phyloP scores from a whole-genome alignment of 2,113 vertebrate species.

The Chiloscyllium plagiosum region DNA sequence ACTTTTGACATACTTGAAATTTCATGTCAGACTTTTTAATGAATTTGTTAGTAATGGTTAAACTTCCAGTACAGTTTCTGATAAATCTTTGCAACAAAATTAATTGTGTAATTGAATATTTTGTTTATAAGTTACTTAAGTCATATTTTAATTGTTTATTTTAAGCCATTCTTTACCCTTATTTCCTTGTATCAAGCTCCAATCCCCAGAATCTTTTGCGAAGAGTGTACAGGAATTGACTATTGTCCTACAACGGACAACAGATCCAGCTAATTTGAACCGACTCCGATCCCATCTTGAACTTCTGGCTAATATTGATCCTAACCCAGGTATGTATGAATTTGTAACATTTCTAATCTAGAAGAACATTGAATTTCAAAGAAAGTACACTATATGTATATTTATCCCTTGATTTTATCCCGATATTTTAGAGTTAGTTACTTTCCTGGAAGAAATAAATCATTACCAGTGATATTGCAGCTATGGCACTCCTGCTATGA shows the following conservation, averaged over 20 bases:
- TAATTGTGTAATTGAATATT: background rate
- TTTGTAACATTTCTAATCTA: background rate
- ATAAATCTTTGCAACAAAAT: background rate
- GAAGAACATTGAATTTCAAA: background rate
- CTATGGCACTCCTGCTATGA: background rate
- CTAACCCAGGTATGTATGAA: conserved; percentile 75
- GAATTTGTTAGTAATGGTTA: background rate
- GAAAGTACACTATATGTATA: background rate
- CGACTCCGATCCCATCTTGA: conserved; percentile 84
- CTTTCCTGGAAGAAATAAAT: background rate
- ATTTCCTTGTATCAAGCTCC: conserved; percentile 62
- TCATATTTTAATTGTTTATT: background rate
- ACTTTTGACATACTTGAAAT: background rate
- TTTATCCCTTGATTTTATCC: background rate
- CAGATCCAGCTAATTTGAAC: conserved; percentile 89
- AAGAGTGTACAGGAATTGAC: conserved; percentile 95
- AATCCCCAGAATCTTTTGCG: conserved; percentile 92
- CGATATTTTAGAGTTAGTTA: background rate
- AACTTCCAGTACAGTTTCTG: background rate
- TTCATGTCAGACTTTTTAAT: background rate
- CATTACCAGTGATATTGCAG: background rate
- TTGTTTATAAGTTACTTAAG: background rate
- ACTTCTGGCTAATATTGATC: conserved; percentile 87
- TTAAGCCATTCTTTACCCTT: conserved; percentile 12
- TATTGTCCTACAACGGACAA: conserved; percentile 89